Evolutionary conservation across 2,888 invertebrate genomes (phyloP), one percentile per base, ranked within the genome.

Genomic region (Tetramorium bicarinatum): DNA sequence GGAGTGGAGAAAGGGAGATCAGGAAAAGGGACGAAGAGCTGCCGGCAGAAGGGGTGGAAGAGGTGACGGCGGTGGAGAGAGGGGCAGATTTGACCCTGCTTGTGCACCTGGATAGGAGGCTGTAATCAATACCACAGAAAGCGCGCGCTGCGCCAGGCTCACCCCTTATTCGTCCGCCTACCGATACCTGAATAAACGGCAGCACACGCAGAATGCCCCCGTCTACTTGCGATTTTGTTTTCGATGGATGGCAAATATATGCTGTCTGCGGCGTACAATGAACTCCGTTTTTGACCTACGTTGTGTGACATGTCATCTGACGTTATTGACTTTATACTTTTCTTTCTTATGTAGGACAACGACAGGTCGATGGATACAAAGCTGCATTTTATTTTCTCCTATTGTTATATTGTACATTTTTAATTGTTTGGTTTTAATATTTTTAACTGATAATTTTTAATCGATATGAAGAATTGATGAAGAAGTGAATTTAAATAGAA

Each of bases 111-210:
- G 94, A 93, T 93, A 93, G 94, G 93, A 93, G 92, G 92, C 92
- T 93, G 94, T 94, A 94, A 94, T 94, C 94, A 94, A 94, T 94
- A 94, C 94, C 91, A 90, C 92, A 92, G 92, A 92, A 91, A 92
- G 92, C 92, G 91, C 92, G 92, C 91, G 91, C 91, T 91, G 91
- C 90, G 88, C 89, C 91, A 90, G 87, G 88, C 91, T 90, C 91
- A 87, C 88, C 91, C 85, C 89, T 90, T 87, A 90, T 91, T 86
- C 87, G 62, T 82, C 72, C 85, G 59, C 75, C 89, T 87, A 87
- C 89, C 89, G 89, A 90, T 90, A 88, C 89, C 90, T 88, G 90
- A 87, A 88, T 91, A 90, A 79, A 90, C 88, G 83, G 71, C 41
- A 66, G 44, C 66, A 25, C 80, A 52, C 62, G 54, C 77, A 77